Evolutionary conservation across 2,797 vertebrate species (phyloP).

Genomic region (Limnodromus scolopaceus): DNA sequence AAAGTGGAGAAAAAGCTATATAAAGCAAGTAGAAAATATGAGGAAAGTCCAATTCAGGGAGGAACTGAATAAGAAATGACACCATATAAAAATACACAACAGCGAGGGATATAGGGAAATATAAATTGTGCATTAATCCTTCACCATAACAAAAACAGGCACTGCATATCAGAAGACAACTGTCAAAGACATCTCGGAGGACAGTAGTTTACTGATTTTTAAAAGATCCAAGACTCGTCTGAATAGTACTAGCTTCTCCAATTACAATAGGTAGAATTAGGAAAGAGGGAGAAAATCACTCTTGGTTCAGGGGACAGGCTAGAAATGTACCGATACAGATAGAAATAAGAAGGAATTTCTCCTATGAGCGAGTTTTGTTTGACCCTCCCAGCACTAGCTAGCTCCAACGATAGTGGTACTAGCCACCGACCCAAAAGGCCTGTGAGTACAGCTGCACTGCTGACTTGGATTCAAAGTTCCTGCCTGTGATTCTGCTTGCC

Average conservation of each 20-base stretch:
- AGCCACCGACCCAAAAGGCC: neutral
- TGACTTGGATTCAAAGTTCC: neutral
- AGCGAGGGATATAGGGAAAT: neutral
- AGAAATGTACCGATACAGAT: neutral
- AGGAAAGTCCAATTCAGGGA: neutral
- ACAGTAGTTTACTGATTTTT: neutral
- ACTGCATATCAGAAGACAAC: neutral
- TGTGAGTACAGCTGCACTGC: neutral
- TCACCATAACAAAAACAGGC: neutral
- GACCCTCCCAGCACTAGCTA: neutral
- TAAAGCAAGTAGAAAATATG: neutral
- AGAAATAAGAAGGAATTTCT: neutral
- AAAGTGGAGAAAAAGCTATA: neutral
- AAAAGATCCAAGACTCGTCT: neutral
- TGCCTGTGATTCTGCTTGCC: neutral
- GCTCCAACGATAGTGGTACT: fast-evolving
- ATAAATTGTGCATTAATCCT: neutral
- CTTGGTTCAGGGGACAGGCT: neutral
- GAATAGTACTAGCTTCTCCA: neutral
- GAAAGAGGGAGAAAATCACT: neutral
- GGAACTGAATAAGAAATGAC: neutral
- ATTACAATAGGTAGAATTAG: neutral
- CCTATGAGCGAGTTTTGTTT: neutral
- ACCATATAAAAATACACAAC: neutral
- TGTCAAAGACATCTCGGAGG: neutral